Evolutionary conservation across 2,797 vertebrate genomes (phyloP), one percentile per base, ranked within the genome.

Genomic region (Enteromius unitaeniatus): DNA sequence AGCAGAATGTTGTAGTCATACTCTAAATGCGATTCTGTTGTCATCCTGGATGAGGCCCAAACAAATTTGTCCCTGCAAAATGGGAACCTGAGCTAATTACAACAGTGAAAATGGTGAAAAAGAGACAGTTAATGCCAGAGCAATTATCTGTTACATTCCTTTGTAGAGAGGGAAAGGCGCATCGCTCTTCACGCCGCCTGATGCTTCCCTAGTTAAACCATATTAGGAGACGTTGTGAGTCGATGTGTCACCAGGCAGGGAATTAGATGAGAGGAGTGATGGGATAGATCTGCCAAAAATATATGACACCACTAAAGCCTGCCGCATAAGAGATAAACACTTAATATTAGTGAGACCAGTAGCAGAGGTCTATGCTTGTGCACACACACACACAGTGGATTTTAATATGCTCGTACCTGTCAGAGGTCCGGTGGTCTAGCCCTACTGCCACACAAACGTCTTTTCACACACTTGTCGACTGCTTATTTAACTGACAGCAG

Each of bases 401-500:
- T 70, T 45, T 58, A 45, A 70, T 45, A 42, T 15, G 60, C 68
- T 60, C 79, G 21, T 64, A 28, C 65, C 73, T 23, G 51, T 69
- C 49, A 55, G 42, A 37, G 58, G 49, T 77, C 49, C 55, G 51
- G 72, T 77, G 77, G 72, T 40, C 79, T 79, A 84, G 62, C 78
- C 45, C 68, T 47, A 77, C 49, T 42, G 47, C 72, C 53, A 62
- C 53, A 31, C 45, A 53, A 53, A 68, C 1, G 26, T 76, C n/a
- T 72, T 75, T 85, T 65, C 55, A 91, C 87, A 82, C 89, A 88
- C 88, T 89, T 75, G 75, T 79, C 67, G 91, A 75, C 85, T 81
- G 86, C 83, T 42, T 72, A 80, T 78, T 92, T 92, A 90, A 92
- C 62, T 58, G 92, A 92, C 92, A 94, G 93, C 90, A 92, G 94